Conservation (phyloP, 1,140 invertebrate genomes). For the Leptopilina clavipes region DNA sequence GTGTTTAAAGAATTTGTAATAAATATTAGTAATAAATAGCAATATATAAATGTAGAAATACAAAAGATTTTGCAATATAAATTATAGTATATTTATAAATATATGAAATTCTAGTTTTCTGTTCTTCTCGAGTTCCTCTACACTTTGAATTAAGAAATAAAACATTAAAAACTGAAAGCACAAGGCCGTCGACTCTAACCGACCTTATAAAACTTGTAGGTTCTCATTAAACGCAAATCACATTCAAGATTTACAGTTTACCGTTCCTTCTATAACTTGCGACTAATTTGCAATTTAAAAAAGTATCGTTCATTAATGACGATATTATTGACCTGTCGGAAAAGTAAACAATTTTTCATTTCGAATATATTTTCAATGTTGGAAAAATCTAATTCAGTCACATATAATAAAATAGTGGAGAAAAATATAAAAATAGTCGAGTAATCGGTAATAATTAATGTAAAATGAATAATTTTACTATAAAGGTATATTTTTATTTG, state of each 20-base stretch:
- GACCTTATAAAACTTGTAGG: slow-evolving; percentile 34
- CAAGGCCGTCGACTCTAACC: slow-evolving; percentile 27
- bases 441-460: no score
- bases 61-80: no score
- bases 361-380: not conserved
- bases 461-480: no score
- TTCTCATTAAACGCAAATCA: slow-evolving; percentile 45
- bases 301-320: not conserved
- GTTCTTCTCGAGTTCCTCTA: not conserved
- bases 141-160: not conserved
- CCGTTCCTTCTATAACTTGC: slow-evolving; percentile 31
- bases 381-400: no score
- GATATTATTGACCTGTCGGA: slow-evolving; percentile 3
- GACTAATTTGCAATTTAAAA: slow-evolving; percentile 31
- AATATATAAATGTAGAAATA: no score
- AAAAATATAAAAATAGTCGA: no score
- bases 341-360: no score
- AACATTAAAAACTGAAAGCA: slow-evolving; percentile 30
- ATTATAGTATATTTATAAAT: not conserved
- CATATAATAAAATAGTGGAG: no score
- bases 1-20: no score
- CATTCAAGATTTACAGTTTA: slow-evolving; percentile 50
- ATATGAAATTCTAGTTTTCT: not conserved
- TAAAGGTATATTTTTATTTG: no score
- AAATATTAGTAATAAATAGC: no score